Percentiles rank a stretch among this genome's conserved stretches.
These are phyloP conservation scores for Notocelia uddmanniana DNA, from an alignment of 2,888 invertebrate species.

Conservation along the genomic window DNA sequence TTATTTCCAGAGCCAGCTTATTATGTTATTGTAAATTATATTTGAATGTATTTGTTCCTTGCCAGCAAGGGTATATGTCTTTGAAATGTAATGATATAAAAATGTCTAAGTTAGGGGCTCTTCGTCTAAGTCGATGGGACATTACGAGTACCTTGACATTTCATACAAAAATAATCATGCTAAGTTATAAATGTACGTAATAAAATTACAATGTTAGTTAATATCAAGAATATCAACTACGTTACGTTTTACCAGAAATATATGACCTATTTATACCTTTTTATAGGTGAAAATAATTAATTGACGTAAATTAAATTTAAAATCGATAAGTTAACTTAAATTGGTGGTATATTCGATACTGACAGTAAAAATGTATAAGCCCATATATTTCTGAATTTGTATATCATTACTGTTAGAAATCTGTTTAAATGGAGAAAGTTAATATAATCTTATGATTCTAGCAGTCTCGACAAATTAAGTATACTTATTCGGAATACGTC, in stretches of 20 bases:
- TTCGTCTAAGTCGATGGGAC: constrained; percentile 26
- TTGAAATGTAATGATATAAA: not conserved
- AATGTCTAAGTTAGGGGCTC: constrained; percentile 16
- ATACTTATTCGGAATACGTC: constrained; percentile 45
- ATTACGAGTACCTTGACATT: constrained; percentile 16
- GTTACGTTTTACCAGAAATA: constrained; percentile 31
- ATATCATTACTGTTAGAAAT: constrained; percentile 48
- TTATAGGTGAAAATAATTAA: too few relatives aligned
- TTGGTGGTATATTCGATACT: not conserved
- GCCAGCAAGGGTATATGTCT: not conserved
- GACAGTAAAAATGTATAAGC: not conserved
- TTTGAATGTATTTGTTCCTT: not conserved
- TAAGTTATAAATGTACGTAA: not conserved
- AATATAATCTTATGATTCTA: constrained; percentile 60
- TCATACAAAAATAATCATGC: constrained; percentile 7
- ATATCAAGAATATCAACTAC: too few relatives aligned
- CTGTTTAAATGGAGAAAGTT: constrained; percentile 45
- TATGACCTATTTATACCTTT: not conserved
- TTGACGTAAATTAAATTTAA: not conserved
- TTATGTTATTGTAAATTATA: not conserved
- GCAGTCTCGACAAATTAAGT: constrained; percentile 73
- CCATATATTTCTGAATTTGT: constrained; percentile 44
- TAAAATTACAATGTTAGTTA: constrained; percentile 39
- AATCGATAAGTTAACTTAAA: not conserved
- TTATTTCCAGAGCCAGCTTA: not conserved